These are phyloP conservation scores for Lasioglossum figueresi DNA, from an alignment of 2,888 invertebrate genomes.

Conservation along the genomic window DNA sequence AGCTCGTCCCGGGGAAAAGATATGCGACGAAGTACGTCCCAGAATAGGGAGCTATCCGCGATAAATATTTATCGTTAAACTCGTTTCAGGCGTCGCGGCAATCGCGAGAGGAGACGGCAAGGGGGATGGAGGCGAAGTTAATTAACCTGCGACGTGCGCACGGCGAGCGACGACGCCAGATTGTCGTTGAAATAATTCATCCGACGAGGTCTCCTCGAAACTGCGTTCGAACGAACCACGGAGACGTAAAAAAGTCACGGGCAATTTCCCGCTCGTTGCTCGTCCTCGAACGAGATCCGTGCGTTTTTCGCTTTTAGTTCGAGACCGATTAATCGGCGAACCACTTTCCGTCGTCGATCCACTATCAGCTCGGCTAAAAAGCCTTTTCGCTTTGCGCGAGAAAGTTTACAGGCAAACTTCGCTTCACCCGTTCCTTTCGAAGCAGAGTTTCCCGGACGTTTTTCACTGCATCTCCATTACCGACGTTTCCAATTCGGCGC, in stretches of 20 bases:
- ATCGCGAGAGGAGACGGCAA: neutral
- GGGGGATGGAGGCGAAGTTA: neutral
- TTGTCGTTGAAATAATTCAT: constrained; percentile 11
- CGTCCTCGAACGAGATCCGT: neutral
- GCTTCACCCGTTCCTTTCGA: neutral
- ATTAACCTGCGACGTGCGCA: constrained; percentile 7
- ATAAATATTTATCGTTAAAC: constrained; percentile 47
- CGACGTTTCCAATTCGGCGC: neutral
- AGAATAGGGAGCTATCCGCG: constrained; percentile 10
- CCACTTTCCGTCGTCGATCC: neutral
- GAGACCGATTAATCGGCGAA: neutral
- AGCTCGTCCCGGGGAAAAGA: neutral
- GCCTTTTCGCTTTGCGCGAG: neutral
- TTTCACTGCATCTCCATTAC: neutral
- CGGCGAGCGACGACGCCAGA: neutral
- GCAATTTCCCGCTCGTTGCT: neutral
- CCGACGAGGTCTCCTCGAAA: constrained; percentile 2
- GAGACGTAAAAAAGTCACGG: neutral
- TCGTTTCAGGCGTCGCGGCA: constrained; percentile 18
- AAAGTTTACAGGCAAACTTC: neutral
- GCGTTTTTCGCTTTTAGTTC: neutral
- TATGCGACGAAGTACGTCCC: constrained; percentile 18
- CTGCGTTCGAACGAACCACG: neutral
- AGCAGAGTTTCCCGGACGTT: neutral
- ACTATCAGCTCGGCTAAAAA: neutral